Evolutionary conservation across 2,888 invertebrate species (phyloP), one percentile per base, ranked within the genome.

Genomic region (Yponomeuta cagnagella): DNA sequence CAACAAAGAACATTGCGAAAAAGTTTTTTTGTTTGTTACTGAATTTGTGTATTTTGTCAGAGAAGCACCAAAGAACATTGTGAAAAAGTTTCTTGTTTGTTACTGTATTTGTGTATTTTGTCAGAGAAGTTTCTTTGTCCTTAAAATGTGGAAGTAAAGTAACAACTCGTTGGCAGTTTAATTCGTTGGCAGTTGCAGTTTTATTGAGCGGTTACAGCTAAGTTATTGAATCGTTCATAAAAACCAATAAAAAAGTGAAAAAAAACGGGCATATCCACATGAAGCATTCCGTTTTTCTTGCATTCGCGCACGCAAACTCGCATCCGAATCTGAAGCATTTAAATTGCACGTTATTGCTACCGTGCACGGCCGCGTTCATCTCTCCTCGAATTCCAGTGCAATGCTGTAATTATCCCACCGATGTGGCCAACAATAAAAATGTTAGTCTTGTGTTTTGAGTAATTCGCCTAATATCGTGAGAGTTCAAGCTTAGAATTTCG

Each of bases 331-430:
- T 83, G 86, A 91, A 92, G 87, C 88, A 92, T 92, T 92, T 92
- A 92, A 91, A 92, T 92, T 91, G 87, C 86, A 88, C 84, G 88
- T 89, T 89, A 85, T 84, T 85, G 92, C 92, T 92, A 92, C 92
- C 84, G 92, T 91, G 90, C 90, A 87, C 86, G 85, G 82, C 80
- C 76, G 76, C 74, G 73, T 75, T 75, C 79, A 80, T 80, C 78
- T 78, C 79, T 80, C 81, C 84, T 81, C 80, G 82, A 90, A 91
- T 91, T 89, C 85, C 86, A 77, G 76, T 78, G 77, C 79, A 80
- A 81, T 77, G 84, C 85, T 89, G 86, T 90, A 88, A 92, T 92
- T 90, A 91, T 83, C 82, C 77, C 80, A 87, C 82, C 83, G 77
- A 86, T 86, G 85, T 85, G 87, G 82, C 82, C 82, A 84, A 82